Conservation (phyloP, 2,797 vertebrate species). For the Tauraco hartlaubi region DNA sequence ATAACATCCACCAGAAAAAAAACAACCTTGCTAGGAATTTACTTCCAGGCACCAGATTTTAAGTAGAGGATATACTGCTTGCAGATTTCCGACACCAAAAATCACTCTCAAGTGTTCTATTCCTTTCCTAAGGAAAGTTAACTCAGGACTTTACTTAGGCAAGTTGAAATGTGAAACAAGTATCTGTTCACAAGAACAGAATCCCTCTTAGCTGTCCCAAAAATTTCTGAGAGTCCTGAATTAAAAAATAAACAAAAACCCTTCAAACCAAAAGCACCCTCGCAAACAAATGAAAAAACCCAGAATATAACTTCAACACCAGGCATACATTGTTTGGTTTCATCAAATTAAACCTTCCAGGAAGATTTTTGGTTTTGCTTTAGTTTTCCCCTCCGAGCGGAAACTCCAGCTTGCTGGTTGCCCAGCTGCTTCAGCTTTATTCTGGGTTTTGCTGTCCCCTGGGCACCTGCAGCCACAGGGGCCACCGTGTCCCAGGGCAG, state of each 20-base stretch:
- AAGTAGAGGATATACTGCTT: neutral
- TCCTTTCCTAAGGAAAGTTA: neutral
- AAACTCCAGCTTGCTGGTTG: neutral
- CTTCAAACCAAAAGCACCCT: constrained; percentile 8
- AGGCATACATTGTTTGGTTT: neutral
- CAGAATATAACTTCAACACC: neutral
- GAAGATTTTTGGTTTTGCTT: neutral
- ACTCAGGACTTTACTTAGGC: neutral
- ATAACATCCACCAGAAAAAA: neutral
- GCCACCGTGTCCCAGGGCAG: neutral
- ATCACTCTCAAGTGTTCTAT: neutral
- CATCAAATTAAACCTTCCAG: constrained; percentile 4
- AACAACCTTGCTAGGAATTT: neutral
- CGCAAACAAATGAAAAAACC: neutral
- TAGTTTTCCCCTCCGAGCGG: neutral
- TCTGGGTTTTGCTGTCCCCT: neutral
- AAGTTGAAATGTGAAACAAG: neutral
- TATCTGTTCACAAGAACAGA: neutral
- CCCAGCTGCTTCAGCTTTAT: neutral
- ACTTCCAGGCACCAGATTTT: neutral
- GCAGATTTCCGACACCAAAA: neutral
- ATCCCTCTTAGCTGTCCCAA: neutral
- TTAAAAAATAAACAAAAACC: neutral
- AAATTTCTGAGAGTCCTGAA: neutral
- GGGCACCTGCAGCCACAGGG: neutral